Evolutionary conservation across 2,888 invertebrate genomes (phyloP).

Genomic region (Apodemia mormo): DNA sequence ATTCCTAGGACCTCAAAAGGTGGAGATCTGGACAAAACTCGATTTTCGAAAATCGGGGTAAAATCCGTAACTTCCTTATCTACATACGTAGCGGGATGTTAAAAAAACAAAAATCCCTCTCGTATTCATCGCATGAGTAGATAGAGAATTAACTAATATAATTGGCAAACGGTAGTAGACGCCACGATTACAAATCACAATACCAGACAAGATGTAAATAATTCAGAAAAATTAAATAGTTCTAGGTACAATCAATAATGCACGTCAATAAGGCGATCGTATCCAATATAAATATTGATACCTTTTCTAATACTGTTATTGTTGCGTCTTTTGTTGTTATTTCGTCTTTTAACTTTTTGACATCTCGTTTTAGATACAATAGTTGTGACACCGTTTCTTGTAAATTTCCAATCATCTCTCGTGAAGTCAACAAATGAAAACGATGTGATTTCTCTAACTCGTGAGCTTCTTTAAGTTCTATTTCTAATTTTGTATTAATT

Average conservation of each 20-base stretch:
- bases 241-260: too few species aligned
- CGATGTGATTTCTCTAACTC: constrained; percentile 72
- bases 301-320: constrained; percentile 57
- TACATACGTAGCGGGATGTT: too few species aligned
- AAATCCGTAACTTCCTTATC: too few species aligned
- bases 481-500: constrained; percentile 57
- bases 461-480: constrained; percentile 60
- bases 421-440: constrained; percentile 63
- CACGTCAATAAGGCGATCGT: too few species aligned
- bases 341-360: constrained; percentile 65
- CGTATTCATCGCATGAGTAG: too few species aligned
- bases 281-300: constrained; percentile 28
- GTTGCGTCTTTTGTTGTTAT: constrained; percentile 50
- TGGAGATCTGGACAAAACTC: too few species aligned
- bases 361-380: constrained; percentile 66
- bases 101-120: too few species aligned
- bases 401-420: constrained; percentile 71
- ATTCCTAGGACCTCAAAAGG: too few species aligned
- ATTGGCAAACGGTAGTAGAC: too few species aligned
- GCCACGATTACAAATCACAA: background rate
- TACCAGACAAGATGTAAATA: background rate
- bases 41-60: too few species aligned
- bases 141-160: too few species aligned
- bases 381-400: constrained; percentile 73
- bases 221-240: too few species aligned